Evolutionary conservation across 2,797 vertebrate species (phyloP).

Genomic region (Parauchenoglanis punctatus): DNA sequence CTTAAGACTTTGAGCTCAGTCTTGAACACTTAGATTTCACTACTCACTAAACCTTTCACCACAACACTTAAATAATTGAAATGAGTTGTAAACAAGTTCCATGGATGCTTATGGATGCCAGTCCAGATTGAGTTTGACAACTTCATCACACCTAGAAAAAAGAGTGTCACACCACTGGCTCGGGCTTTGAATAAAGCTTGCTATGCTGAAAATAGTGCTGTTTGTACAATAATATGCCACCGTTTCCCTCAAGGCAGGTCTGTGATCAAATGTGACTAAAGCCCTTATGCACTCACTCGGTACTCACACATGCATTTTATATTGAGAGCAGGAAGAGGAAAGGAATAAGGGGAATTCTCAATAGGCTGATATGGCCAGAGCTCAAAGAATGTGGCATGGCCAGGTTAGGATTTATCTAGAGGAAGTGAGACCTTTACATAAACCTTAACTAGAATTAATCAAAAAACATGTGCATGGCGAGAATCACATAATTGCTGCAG

Average conservation of each 20-base stretch:
- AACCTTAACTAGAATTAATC: background rate
- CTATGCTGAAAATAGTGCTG: conserved; percentile 29
- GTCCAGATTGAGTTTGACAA: conserved; percentile 40
- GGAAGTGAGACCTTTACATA: background rate
- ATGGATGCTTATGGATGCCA: conserved; percentile 45
- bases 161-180: conserved; percentile 25
- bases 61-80: conserved; percentile 47
- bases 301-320: conserved; percentile 58
- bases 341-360: conserved; percentile 25
- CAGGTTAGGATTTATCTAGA: conserved; percentile 3
- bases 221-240: conserved; percentile 37
- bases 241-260: conserved; percentile 33
- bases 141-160: conserved; percentile 48
- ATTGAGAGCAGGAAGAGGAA: conserved; percentile 24
- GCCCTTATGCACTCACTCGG: conserved; percentile 32
- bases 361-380: conserved; percentile 5
- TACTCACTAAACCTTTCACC: conserved; percentile 41
- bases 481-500: conserved; percentile 1
- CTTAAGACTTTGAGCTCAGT: background rate
- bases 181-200: conserved; percentile 49
- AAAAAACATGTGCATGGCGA: background rate
- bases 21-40: background rate
- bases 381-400: conserved; percentile 16
- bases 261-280: conserved; percentile 56
- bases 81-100: conserved; percentile 43